Evolutionary conservation across 2,797 vertebrate species (phyloP).

Genomic region (Amphiprion clarkii): DNA sequence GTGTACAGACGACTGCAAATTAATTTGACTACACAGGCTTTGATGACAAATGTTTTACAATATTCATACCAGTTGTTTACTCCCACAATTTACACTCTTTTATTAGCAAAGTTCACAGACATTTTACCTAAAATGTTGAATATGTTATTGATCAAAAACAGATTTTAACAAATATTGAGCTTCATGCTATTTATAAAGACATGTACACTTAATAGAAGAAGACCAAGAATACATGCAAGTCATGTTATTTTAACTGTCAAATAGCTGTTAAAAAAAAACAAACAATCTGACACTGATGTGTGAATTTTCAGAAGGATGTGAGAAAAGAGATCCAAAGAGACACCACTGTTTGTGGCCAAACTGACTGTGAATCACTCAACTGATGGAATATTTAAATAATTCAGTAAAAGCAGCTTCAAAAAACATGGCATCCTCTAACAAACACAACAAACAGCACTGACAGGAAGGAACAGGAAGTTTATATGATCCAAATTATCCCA

Average conservation of each 20-base stretch:
- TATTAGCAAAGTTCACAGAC: background rate
- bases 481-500: background rate
- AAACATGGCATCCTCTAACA: background rate
- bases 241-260: background rate
- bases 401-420: background rate
- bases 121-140: background rate
- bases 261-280: background rate
- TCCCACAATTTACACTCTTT: background rate
- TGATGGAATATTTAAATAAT: background rate
- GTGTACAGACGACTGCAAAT: background rate
- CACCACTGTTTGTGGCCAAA: background rate
- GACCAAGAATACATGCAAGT: too few relatives aligned
- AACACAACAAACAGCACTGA: background rate
- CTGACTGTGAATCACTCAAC: background rate
- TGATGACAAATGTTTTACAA: background rate
- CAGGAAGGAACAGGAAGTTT: too few relatives aligned
- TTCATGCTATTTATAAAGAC: too few relatives aligned
- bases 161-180: background rate
- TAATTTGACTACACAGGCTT: background rate
- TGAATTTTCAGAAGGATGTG: background rate
- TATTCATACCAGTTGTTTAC: too few relatives aligned
- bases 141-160: background rate
- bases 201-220: too few relatives aligned
- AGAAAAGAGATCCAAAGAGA: slow-evolving; percentile 2
- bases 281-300: background rate